These are phyloP conservation scores for Loripinus fragilis DNA, from an alignment of 2,888 invertebrate species.

Conservation along the genomic window DNA sequence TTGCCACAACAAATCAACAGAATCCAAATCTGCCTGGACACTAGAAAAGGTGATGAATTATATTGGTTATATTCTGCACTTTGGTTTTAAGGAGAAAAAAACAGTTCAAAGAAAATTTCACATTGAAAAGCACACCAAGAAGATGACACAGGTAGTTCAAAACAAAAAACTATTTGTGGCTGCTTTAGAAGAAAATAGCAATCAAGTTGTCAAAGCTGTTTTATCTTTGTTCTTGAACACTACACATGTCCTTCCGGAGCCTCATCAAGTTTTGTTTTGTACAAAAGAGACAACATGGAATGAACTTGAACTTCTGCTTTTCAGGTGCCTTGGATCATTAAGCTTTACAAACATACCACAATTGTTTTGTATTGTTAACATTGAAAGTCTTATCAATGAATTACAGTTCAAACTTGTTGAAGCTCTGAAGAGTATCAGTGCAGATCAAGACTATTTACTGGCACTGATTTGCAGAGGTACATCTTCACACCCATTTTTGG, in stretches of 20 bases:
- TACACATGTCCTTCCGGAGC: conserved; percentile 56
- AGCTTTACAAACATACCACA: not conserved
- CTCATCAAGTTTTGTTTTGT: conserved; percentile 65
- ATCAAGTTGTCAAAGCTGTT: conserved; percentile 56
- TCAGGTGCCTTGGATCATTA: conserved; percentile 51
- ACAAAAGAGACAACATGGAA: conserved; percentile 56
- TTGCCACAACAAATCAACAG: not conserved
- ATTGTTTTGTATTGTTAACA: conserved; percentile 63
- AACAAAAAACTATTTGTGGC: conserved; percentile 52
- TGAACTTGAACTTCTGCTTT: conserved; percentile 61
- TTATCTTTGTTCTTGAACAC: conserved; percentile 60
- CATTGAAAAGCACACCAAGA: conserved; percentile 10
- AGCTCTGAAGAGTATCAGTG: conserved; percentile 30
- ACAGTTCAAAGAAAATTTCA: conserved; percentile 30
- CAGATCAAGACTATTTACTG: conserved; percentile 34
- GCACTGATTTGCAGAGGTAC: conserved; percentile 63
- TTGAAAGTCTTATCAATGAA: conserved; percentile 61
- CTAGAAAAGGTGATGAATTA: conserved; percentile 18
- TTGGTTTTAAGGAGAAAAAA: conserved; percentile 27
- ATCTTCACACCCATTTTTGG: conserved; percentile 58
- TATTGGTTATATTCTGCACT: conserved; percentile 44
- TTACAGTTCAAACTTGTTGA: conserved; percentile 62
- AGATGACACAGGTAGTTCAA: conserved; percentile 56
- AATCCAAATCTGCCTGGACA: not conserved
- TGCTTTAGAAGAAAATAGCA: conserved; percentile 57